Percentiles rank a stretch among this genome's conserved stretches.
Evolutionary conservation across 2,888 invertebrate species (phyloP).

Genomic region (Drosophila mettleri): DNA sequence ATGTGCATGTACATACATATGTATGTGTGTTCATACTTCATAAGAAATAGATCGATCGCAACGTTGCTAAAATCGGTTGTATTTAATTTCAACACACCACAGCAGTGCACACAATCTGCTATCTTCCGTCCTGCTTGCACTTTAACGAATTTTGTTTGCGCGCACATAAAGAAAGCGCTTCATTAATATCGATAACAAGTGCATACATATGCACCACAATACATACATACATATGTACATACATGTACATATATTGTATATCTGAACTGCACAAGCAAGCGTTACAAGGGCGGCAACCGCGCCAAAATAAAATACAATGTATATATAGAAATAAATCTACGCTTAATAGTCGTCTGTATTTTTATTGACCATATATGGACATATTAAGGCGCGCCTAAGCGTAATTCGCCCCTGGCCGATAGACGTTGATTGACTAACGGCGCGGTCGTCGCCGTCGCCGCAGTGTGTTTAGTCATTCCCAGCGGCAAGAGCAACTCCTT

Average conservation of each 20-base stretch:
- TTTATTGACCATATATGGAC: conserved; percentile 66
- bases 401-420: conserved; percentile 29
- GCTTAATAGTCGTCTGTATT: conserved; percentile 54
- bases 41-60: conserved; percentile 27
- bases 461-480: conserved; percentile 37
- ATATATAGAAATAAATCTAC: conserved; percentile 39
- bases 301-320: conserved; percentile 47
- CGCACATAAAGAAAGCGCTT: conserved; percentile 52
- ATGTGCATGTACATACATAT: background rate
- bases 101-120: conserved; percentile 1
- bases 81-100: conserved; percentile 9
- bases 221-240: conserved; percentile 1
- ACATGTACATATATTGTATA: conserved; percentile 6
- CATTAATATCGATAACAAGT: conserved; percentile 56
- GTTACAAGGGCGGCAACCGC: conserved; percentile 72
- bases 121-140: background rate
- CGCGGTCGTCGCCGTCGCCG: background rate
- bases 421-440: conserved; percentile 37
- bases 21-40: conserved; percentile 6
- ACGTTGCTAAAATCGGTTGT: conserved; percentile 2
- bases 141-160: conserved; percentile 11
- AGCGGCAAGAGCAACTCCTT: conserved; percentile 47
- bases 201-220: conserved; percentile 31
- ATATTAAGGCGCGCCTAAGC: conserved; percentile 53
- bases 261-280: conserved; percentile 51